Evolutionary conservation across 2,797 vertebrate genomes (phyloP).

Genomic region (Siniperca scherzeri): DNA sequence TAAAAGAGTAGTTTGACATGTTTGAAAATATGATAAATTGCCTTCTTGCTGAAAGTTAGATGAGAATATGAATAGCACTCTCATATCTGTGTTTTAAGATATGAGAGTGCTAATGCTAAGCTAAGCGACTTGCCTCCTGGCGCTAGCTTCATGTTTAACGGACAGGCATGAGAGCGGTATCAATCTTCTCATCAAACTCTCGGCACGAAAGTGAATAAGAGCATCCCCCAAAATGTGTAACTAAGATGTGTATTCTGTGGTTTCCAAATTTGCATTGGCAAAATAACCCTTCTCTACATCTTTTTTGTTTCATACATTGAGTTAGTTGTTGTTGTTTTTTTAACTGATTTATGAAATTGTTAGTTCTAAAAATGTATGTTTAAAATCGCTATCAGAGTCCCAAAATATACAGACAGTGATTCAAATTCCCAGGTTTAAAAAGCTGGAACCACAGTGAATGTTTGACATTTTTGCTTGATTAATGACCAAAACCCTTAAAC

Average conservation of each 20-base stretch:
- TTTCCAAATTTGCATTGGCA: neutral
- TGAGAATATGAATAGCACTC: neutral
- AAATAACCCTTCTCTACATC: neutral
- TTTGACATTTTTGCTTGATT: neutral
- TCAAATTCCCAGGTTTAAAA: neutral
- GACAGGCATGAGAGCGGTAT: neutral
- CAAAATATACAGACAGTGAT: neutral
- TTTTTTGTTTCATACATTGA: neutral
- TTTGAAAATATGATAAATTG: neutral
- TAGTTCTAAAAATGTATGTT: neutral
- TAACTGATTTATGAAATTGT: neutral
- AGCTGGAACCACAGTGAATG: neutral
- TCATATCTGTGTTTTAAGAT: neutral
- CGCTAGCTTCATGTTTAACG: neutral
- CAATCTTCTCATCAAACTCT: neutral
- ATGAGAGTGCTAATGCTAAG: neutral
- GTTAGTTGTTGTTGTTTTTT: neutral
- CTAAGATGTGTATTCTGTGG: neutral
- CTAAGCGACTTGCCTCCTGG: neutral
- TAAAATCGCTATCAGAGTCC: neutral
- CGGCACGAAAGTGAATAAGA: neutral
- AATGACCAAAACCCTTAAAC: neutral
- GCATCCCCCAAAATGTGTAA: neutral
- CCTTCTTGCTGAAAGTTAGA: neutral
- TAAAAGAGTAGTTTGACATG: neutral